A percentile compares a stretch with the other conserved stretches of the same genome.
Conservation (phyloP, 2,888 invertebrate species). For the Xylota segnis region DNA sequence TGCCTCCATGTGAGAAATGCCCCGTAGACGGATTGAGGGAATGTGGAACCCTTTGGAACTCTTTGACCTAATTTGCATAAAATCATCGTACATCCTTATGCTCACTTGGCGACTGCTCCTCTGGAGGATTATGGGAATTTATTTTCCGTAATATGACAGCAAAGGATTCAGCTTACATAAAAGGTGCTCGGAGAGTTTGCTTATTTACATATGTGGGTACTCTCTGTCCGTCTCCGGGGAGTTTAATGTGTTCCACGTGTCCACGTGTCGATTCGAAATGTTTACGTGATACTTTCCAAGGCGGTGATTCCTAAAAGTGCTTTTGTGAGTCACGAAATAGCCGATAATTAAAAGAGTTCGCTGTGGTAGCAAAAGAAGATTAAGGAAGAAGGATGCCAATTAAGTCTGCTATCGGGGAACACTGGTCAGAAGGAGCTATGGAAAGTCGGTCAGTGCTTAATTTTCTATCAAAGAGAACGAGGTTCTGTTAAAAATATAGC, state of each 20-base stretch:
- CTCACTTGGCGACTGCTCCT: not conserved
- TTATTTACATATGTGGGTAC: not conserved
- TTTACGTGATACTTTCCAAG: no score
- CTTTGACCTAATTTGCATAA: constrained; percentile 8
- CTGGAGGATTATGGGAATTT: not conserved
- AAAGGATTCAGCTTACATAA: not conserved
- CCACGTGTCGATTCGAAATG: not conserved
- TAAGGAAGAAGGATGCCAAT: no score
- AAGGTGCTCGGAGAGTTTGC: not conserved
- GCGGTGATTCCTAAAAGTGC: no score
- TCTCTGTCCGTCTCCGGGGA: not conserved
- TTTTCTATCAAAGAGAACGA: no score
- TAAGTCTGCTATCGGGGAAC: no score
- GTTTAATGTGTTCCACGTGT: not conserved
- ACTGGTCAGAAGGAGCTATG: no score
- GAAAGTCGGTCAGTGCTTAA: no score
- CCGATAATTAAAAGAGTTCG: no score
- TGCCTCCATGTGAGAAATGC: not conserved
- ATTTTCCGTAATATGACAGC: constrained; percentile 2
- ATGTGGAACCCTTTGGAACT: no score
- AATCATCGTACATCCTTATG: not conserved
- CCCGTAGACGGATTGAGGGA: not conserved
- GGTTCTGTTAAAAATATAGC: no score
- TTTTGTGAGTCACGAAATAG: no score
- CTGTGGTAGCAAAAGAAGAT: no score